phyloP scores from a whole-genome alignment of 1,140 invertebrate genomes.

The Melitaea cinxia region DNA sequence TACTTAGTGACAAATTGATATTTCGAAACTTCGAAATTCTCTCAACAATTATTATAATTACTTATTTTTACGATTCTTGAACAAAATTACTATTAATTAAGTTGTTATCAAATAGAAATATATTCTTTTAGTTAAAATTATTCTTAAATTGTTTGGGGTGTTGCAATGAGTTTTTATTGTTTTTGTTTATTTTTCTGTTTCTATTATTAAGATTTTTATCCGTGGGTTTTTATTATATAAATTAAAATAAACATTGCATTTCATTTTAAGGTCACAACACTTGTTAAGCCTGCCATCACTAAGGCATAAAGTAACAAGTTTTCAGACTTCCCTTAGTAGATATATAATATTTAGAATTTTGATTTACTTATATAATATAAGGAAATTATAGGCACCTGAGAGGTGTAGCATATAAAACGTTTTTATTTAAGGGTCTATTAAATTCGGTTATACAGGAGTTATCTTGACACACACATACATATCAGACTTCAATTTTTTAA shows the following conservation, averaged over 20 bases:
- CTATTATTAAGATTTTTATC: slow-evolving; percentile 20
- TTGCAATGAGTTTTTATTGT: slow-evolving; percentile 22
- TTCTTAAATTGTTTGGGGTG: slow-evolving; percentile 22
- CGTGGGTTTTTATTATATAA: slow-evolving; percentile 7
- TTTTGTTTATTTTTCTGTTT: slow-evolving; percentile 24
- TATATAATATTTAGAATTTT: not conserved
- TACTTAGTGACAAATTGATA: not conserved
- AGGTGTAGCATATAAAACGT: not conserved
- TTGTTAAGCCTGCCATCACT: not conserved
- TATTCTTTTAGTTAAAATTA: slow-evolving; percentile 23
- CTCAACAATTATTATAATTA: slow-evolving; percentile 1
- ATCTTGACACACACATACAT: not conserved
- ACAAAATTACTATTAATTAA: slow-evolving; percentile 23
- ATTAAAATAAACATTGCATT: not conserved
- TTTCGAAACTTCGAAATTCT: not conserved
- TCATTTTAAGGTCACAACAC: slow-evolving; percentile 9
- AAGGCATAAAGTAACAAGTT: not conserved
- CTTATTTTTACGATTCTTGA: slow-evolving; percentile 2
- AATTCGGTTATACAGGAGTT: slow-evolving; percentile 4
- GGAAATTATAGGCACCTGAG: not conserved
- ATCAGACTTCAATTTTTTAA: slow-evolving; percentile 1
- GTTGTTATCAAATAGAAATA: slow-evolving; percentile 21
- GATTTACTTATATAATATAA: slow-evolving; percentile 1
- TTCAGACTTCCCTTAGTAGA: not conserved
- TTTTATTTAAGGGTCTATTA: not conserved